Evolutionary conservation across 1,140 invertebrate species (phyloP).

Genomic region (Ericerus pela): DNA sequence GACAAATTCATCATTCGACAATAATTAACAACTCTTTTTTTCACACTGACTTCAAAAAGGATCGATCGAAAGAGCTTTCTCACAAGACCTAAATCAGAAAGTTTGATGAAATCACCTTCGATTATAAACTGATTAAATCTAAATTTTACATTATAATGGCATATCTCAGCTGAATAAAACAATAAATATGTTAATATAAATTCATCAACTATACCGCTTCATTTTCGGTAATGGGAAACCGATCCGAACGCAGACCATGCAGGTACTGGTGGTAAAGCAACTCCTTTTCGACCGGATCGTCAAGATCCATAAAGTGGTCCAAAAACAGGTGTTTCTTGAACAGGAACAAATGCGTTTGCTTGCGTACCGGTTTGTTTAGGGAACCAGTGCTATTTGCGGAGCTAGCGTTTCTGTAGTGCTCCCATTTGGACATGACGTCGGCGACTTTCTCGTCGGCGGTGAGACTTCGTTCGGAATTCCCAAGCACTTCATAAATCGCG

Average conservation of each 20-base stretch:
- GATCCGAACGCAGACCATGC: constrained; percentile 72
- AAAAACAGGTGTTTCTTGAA: constrained; percentile 89
- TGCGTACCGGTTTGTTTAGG: constrained; percentile 29
- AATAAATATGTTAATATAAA: too few species aligned
- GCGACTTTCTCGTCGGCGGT: constrained; percentile 73
- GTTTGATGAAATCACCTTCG: too few species aligned
- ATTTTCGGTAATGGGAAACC: constrained; percentile 35
- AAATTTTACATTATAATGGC: too few species aligned
- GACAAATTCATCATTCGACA: too few species aligned
- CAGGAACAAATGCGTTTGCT: constrained; percentile 46
- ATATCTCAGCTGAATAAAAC: too few species aligned
- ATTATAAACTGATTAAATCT: too few species aligned
- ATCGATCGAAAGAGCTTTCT: too few species aligned
- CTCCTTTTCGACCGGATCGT: constrained; percentile 85
- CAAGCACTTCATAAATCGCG: constrained; percentile 47
- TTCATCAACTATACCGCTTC: too few species aligned
- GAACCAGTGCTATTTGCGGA: constrained; percentile 27
- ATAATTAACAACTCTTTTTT: too few species aligned
- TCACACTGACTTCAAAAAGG: too few species aligned
- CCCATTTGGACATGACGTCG: constrained; percentile 92
- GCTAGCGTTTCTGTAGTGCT: constrained; percentile 53
- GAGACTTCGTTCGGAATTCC: constrained; percentile 66
- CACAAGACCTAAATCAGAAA: too few species aligned
- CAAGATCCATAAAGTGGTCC: constrained; percentile 65
- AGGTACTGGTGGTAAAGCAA: constrained; percentile 90